Evolutionary conservation across 1,140 invertebrate species (phyloP).

Genomic region (Oscheius sp.): DNA sequence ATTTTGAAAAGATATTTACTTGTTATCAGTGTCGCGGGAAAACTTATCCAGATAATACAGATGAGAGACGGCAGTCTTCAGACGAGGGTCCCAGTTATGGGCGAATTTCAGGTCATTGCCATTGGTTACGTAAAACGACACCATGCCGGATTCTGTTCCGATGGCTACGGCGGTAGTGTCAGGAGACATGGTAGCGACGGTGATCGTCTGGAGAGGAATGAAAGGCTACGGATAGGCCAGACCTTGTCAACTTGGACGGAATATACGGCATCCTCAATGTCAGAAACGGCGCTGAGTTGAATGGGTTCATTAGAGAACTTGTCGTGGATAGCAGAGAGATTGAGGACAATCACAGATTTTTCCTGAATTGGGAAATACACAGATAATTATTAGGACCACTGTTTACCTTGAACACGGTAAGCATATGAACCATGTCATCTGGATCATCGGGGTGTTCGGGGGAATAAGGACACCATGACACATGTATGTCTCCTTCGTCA

Average conservation of each 20-base stretch:
- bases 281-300: too few species aligned
- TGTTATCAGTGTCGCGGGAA: neutral
- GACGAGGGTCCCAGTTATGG: slow-evolving; percentile 1
- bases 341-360: neutral
- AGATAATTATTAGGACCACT: neutral
- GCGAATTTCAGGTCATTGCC: slow-evolving; percentile 11
- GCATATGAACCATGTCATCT: slow-evolving; percentile 6
- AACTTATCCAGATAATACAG: slow-evolving; percentile 1
- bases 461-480: slow-evolving; percentile 6
- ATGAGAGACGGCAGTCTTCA: neutral
- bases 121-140: slow-evolving; percentile 9
- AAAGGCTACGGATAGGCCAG: too few species aligned
- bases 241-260: too few species aligned
- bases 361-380: neutral
- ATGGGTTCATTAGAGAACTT: neutral
- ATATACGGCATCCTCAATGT: too few species aligned
- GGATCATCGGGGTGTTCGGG: neutral
- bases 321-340: neutral
- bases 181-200: neutral
- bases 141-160: neutral
- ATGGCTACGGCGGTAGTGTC: slow-evolving; percentile 7
- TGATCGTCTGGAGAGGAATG: too few species aligned
- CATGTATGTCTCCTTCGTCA: neutral
- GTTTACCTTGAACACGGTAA: neutral
- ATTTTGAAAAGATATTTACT: neutral